A percentile compares a stretch with the other conserved stretches of the same genome.
These are phyloP conservation scores for Rhagologus leucostigma DNA, from an alignment of 2,113 vertebrate genomes.

Conservation along the genomic window DNA sequence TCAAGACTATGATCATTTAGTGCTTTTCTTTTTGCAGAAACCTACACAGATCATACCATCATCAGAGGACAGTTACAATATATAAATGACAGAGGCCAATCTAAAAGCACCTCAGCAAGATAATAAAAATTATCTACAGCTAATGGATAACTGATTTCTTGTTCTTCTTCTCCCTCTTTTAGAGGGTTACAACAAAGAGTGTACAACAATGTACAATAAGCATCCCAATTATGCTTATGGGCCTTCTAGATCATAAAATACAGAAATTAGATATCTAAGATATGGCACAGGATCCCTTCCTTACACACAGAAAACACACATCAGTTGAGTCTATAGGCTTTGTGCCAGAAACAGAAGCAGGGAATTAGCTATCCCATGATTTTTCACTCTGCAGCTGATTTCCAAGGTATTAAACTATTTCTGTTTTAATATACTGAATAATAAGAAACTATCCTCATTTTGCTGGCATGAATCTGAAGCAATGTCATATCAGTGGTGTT, in stretches of 20 bases:
- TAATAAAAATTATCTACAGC: not conserved
- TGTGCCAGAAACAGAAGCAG: not conserved
- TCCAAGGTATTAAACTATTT: not conserved
- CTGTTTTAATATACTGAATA: not conserved
- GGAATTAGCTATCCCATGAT: not conserved
- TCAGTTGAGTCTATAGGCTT: not conserved
- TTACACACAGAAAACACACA: not conserved
- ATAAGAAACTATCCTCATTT: not conserved
- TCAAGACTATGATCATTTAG: not conserved
- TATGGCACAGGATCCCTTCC: not conserved
- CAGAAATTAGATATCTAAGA: not conserved
- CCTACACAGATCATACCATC: not conserved
- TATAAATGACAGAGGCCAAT: not conserved
- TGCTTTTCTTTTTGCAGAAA: not conserved
- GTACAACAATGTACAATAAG: not conserved
- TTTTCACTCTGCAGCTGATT: not conserved
- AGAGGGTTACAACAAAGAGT: not conserved
- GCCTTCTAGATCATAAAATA: not conserved
- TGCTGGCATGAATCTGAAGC: not conserved
- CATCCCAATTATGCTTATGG: not conserved
- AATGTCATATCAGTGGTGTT: not conserved
- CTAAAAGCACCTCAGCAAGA: not conserved
- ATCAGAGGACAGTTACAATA: not conserved
- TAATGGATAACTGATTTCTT: not conserved
- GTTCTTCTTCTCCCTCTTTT: not conserved